Conservation (phyloP, 2,113 vertebrate genomes). For the Cacatua alba region DNA sequence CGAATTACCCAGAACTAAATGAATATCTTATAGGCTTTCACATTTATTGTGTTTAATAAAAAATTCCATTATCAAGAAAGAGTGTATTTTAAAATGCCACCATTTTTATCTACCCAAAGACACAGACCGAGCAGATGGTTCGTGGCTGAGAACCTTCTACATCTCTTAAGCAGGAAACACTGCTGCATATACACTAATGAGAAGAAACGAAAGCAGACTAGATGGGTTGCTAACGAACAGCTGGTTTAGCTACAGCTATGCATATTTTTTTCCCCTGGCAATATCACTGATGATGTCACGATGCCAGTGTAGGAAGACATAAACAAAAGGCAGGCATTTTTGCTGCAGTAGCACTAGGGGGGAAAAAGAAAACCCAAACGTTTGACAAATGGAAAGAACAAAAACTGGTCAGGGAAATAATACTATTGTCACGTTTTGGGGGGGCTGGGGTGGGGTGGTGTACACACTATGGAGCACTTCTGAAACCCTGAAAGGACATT, state of each 20-base stretch:
- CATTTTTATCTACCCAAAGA: constrained; percentile 42
- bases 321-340: constrained; percentile 81
- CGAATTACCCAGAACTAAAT: background rate
- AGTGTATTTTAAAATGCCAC: constrained; percentile 30
- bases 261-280: constrained; percentile 40
- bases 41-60: constrained; percentile 2
- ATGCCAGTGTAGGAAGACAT: constrained; percentile 69
- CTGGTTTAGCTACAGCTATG: constrained; percentile 57
- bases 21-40: background rate
- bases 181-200: constrained; percentile 9
- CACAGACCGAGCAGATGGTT: constrained; percentile 20
- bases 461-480: background rate
- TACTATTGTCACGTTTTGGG: background rate
- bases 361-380: constrained; percentile 47
- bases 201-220: constrained; percentile 33
- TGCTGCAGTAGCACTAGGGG: constrained; percentile 58
- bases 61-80: background rate
- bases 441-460: background rate
- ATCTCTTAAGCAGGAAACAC: constrained; percentile 13
- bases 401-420: background rate
- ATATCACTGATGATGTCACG: constrained; percentile 71
- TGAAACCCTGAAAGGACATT: background rate
- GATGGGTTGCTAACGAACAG: constrained; percentile 32
- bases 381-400: constrained; percentile 60
- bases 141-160: constrained; percentile 3